Evolutionary conservation across 2,888 invertebrate genomes (phyloP).

Genomic region (Rhyacophila evoluta): DNA sequence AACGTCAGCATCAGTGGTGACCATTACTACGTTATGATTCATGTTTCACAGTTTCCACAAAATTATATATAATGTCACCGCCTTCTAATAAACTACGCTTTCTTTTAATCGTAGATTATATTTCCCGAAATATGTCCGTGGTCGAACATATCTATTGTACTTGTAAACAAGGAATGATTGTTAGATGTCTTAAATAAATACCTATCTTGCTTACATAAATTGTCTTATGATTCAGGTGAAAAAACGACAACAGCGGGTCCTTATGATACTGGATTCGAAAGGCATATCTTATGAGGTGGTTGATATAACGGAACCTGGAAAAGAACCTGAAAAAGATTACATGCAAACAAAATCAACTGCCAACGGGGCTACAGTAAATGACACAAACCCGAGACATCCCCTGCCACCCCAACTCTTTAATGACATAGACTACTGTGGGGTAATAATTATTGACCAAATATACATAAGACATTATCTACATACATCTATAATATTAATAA

Average conservation of each 20-base stretch:
- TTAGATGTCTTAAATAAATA: neutral
- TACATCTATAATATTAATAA: neutral
- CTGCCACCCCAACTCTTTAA: constrained; percentile 96
- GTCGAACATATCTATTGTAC: neutral
- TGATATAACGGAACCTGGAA: constrained; percentile 95
- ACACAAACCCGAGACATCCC: constrained; percentile 81
- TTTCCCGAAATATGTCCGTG: too few relatives aligned
- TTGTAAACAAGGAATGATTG: neutral
- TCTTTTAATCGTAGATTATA: constrained; percentile 53
- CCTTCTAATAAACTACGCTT: neutral
- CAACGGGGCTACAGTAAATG: constrained; percentile 79
- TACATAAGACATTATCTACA: neutral
- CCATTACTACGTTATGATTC: constrained; percentile 60
- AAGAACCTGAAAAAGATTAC: constrained; percentile 88
- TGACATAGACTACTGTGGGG: constrained; percentile 93
- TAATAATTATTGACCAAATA: too few relatives aligned
- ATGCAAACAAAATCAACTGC: constrained; percentile 91
- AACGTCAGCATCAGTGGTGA: constrained; percentile 57
- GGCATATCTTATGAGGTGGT: constrained; percentile 89
- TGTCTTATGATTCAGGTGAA: constrained; percentile 78
- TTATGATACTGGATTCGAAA: constrained; percentile 94
- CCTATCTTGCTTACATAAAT: neutral
- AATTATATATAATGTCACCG: neutral
- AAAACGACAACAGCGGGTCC: constrained; percentile 93
- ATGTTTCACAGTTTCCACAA: constrained; percentile 55